These are phyloP conservation scores for Cyanoliseus patagonus DNA, from an alignment of 2,113 vertebrate genomes.

Conservation along the genomic window DNA sequence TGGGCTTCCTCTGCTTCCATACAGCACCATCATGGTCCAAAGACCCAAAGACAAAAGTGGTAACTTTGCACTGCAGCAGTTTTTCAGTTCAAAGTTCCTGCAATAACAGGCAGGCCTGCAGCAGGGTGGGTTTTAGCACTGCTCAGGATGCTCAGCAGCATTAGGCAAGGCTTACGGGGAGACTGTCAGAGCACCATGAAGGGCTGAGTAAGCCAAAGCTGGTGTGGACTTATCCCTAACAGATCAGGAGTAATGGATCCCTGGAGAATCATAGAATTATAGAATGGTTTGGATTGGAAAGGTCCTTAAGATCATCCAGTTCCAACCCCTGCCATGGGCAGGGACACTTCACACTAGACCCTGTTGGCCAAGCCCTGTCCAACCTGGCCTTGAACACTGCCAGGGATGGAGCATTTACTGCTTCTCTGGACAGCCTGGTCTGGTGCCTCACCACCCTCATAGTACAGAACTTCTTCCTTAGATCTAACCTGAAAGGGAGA, in stretches of 20 bases:
- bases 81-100: background rate
- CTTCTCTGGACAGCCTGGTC: background rate
- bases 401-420: background rate
- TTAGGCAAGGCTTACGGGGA: background rate
- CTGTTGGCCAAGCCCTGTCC: background rate
- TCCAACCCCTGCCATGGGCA: background rate
- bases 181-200: background rate
- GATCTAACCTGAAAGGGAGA: background rate
- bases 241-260: background rate
- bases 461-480: background rate
- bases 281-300: background rate
- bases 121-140: background rate
- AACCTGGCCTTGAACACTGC: background rate
- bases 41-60: background rate
- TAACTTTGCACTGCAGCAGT: background rate
- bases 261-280: background rate
- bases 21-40: background rate
- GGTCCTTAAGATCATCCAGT: background rate
- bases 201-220: background rate
- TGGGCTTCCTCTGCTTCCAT: background rate
- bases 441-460: background rate
- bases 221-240: background rate
- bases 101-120: background rate
- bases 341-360: background rate
- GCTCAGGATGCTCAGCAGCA: background rate